Evolutionary conservation across 2,888 invertebrate genomes (phyloP), one percentile per base, ranked within the genome.

Genomic region (Tetragnatha montana): DNA sequence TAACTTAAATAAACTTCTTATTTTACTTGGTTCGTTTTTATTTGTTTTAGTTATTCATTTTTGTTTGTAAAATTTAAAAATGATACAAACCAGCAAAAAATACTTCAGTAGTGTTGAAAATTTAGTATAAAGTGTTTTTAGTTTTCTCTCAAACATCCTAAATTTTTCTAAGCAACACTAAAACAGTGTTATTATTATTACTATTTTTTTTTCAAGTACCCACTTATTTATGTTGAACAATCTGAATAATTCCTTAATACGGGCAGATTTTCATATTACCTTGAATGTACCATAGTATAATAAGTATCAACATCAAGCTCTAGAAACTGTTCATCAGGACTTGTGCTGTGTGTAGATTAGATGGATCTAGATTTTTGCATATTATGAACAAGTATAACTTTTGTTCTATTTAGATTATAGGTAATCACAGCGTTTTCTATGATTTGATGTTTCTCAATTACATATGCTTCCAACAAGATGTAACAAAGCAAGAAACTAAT

Each of bases 11-110:
- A 76, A 76, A 76, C 7, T 76, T 60, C 12, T 60, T 76, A 76
- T 76, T 76, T 76, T 19, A 76, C 14, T 76, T n/a, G 6, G 12
- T 71, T 71, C n/a, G 19, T 17, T 71, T 71, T 71, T 22, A 71
- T 71, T 71, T 71, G 71, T n/a, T 19, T 22, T 19, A 71, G 71
- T 19, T 19, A 71, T n/a, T 71, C 6, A 71, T 21, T 60, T 60
- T 60, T 60, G 35, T 35, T 35, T 35, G 35, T 35, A 35, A 35
- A 35, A 35, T 35, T 35, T 35, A 35, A 35, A 35, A 4, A 35
- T 35, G 1, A 35, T 35, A 4, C 1, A 35, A 35, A 35, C 35
- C 35, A 35, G 35, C 35, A 35, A 35, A 35, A 35, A 35, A 35
- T 35, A 35, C 35, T 35, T 35, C n/a, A n/a, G n/a, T 60, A 10